A percentile compares a stretch with the other conserved stretches of the same genome.
Conservation (phyloP, 2,888 invertebrate species). For the Perithous albicinctus region DNA sequence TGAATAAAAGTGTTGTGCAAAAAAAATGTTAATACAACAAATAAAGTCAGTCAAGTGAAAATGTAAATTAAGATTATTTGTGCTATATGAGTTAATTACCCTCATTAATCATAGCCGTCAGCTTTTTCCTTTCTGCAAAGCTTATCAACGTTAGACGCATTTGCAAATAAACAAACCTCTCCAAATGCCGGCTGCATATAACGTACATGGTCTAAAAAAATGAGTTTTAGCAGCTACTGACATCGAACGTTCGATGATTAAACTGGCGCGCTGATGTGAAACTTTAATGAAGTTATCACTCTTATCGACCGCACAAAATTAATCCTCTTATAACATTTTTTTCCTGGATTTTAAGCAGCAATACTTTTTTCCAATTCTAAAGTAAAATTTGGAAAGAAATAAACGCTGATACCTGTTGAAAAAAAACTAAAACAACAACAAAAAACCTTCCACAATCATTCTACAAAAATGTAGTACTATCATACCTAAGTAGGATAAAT, state of each 20-base stretch:
- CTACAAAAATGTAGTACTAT: too few relatives aligned
- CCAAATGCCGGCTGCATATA: background rate
- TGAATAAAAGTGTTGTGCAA: background rate
- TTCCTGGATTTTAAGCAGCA: too few relatives aligned
- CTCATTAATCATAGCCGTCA: background rate
- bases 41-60: background rate
- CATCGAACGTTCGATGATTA: background rate
- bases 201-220: too few relatives aligned
- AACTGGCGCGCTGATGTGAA: background rate
- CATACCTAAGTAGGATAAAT: too few relatives aligned
- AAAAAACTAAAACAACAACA: too few relatives aligned
- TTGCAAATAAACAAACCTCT: background rate
- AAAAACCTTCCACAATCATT: too few relatives aligned
- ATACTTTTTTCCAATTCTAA: too few relatives aligned
- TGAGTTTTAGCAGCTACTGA: background rate
- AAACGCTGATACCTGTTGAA: too few relatives aligned
- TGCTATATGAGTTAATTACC: background rate
- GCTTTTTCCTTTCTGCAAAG: background rate
- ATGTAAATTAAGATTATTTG: background rate
- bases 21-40: background rate
- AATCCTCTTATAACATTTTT: too few relatives aligned
- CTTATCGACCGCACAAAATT: too few relatives aligned
- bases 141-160: background rate
- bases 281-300: too few relatives aligned
- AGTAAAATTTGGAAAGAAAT: too few relatives aligned